Conservation (phyloP, 2,797 vertebrate genomes). For the Cryptoblepharus egeriae region DNA sequence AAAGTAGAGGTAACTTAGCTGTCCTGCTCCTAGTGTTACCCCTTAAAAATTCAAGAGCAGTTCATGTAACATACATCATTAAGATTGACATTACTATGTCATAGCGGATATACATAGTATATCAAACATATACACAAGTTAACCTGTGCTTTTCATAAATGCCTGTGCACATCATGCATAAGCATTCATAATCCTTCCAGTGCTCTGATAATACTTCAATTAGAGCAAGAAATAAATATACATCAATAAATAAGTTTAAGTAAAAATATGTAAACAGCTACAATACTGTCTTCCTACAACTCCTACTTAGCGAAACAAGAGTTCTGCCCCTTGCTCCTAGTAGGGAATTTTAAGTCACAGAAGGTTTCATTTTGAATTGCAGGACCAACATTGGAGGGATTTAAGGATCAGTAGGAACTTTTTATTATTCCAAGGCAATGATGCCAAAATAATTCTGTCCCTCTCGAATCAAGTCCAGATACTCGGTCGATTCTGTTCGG, state of each 20-base stretch:
- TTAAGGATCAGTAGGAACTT: not conserved
- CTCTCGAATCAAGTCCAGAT: constrained; percentile 40
- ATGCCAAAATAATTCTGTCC: constrained; percentile 72
- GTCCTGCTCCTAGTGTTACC: too few species aligned
- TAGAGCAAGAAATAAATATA: not conserved
- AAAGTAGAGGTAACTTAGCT: not conserved
- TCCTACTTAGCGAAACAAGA: not conserved
- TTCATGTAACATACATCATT: constrained; percentile 4
- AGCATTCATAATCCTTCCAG: not conserved
- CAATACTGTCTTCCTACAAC: not conserved
- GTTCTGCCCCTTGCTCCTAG: not conserved
- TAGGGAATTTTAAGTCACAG: not conserved
- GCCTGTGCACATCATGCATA: not conserved
- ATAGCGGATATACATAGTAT: constrained; percentile 35
- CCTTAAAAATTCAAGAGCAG: not conserved
- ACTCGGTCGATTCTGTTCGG: constrained; percentile 36
- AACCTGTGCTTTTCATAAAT: not conserved
- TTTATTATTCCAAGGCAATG: constrained; percentile 47
- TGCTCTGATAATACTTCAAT: not conserved
- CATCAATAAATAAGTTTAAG: not conserved
- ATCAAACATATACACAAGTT: not conserved
- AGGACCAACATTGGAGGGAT: too few species aligned
- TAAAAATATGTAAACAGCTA: not conserved
- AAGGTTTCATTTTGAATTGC: not conserved
- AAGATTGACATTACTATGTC: not conserved